Base-by-base conservation (phyloP, 2,797 vertebrate species). In the Fratercula arctica region DNA sequence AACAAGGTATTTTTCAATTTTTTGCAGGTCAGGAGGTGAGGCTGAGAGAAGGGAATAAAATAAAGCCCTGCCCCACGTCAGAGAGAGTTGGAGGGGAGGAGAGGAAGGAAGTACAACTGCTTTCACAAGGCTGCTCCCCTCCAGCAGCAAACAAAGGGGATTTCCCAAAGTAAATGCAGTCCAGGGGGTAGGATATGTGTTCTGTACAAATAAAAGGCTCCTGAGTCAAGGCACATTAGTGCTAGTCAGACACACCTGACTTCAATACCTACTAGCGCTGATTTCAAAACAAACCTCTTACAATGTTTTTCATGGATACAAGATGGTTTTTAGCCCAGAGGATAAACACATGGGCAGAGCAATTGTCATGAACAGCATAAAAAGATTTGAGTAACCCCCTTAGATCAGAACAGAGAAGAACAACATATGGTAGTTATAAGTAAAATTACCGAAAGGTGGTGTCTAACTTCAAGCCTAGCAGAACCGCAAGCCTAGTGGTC, bases 361-460 rank as follows among this genome's bases (percentile, higher is more conserved):
- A 37, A n/a, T 29, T 74, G 16, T n/a, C 13, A 1, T 3, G 35
- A 78, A 21, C 3, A 35, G 53, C 3, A 31, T 4, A 14, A 35
- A 46, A 33, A 33, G 16, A 3, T 9, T 12, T 0, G 0, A 79
- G 67, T 4, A 23, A 26, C 29, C 7, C 43, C 43, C 31, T 15
- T 5, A 68, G 81, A 76, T 50, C 6, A 0, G 3, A 16, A 20
- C 7, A 24, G 28, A 70, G 57, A 46, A 45, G 7, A 76, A 33
- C 3, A 73, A 67, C 29, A 3, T 21, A 4, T 6, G 50, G n/a
- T 51, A 51, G 39, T 19, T 31, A 1, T 3, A 59, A 78, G 68
- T 7, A 10, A n/a, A 33, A 46, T 45, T 6, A 19, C 14, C 2
- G 0, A 4, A 35, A 35, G 18, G 46, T 24, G 31, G 9, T 6